Base-by-base conservation (phyloP, 2,797 vertebrate species). In the Typhlichthys subterraneus region DNA sequence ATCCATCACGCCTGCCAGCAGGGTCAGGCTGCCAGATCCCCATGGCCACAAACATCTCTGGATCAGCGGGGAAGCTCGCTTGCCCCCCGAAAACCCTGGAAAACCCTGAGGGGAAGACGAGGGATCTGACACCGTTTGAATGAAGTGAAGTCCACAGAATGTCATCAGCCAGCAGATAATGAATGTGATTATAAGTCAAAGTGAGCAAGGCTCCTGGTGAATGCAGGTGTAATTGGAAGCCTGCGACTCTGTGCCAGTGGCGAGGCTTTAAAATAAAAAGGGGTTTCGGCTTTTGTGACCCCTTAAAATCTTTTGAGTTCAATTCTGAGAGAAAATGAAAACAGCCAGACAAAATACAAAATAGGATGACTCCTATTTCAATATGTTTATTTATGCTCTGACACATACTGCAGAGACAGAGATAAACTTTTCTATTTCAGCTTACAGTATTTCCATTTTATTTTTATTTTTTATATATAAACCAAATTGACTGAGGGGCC, bases 1-100 rank as follows among this genome's bases (percentile, higher is more conserved):
- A 85, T 90, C 85, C 75, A 86, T 88, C 89, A 88, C 70, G 72
- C 77, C 85, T 85, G 87, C 88, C 87, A 85, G 80, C 70, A 75
- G 62, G 88, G 88, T 88, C 87, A 79, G 45, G n/a, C 80, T 84
- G 85, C 85, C 87, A 81, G 57, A 58, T 88, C 88, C 86, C 86
- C 64, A 49, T 2, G 77, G 83, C 67, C 68, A 60, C 68, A 69
- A 33, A 48, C 67, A 70, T 63, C 67, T 69, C 81, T 55, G 80
- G 83, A 84, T 85, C 81, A 83, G 79, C 80, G 66, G 79, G 62
- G 83, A 82, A 61, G 55, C 79, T 81, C 73, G 51, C 14, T 50
- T 61, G 76, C 67, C 69, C 53, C 71, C 69, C 4, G 56, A 73
- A 77, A 85, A 82, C 84, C 76, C 70, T 6, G 53, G 47, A 54